phyloP scores from a whole-genome alignment of 2,113 vertebrate genomes.

The Trachemys scripta region DNA sequence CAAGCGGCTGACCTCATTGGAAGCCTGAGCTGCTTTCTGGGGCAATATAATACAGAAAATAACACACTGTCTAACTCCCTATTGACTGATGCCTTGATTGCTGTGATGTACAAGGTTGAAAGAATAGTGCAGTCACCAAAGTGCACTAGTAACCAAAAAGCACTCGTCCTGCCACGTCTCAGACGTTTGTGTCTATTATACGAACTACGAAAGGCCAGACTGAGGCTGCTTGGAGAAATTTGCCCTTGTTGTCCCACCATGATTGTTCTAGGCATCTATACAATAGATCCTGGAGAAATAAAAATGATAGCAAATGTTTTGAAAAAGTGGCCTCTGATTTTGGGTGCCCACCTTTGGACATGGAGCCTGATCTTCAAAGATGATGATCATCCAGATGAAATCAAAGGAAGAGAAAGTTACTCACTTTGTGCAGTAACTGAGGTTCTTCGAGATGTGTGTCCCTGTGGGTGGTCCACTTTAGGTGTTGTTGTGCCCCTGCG shows the following conservation, averaged over 20 bases:
- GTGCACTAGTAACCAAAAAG: not conserved
- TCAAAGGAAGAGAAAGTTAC: not conserved
- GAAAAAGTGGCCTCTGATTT: not conserved
- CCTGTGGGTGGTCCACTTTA: too few relatives aligned
- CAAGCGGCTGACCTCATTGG: not conserved
- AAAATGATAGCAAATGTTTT: not conserved
- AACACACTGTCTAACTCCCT: constrained; percentile 1
- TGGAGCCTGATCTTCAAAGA: not conserved
- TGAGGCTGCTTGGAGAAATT: not conserved
- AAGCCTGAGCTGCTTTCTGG: not conserved
- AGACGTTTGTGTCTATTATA: accelerated
- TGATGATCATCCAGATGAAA: not conserved
- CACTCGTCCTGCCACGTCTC: not conserved
- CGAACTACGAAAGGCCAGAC: accelerated
- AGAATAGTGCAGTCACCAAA: accelerated
- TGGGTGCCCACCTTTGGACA: not conserved
- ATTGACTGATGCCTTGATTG: constrained; percentile 1
- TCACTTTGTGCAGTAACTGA: too few relatives aligned
- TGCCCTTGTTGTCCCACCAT: not conserved
- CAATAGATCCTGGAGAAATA: not conserved
- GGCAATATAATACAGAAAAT: constrained; percentile 2
- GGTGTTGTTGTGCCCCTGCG: too few relatives aligned
- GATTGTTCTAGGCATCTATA: not conserved
- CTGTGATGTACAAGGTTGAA: not conserved
- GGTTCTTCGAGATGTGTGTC: too few relatives aligned